A percentile compares a stretch with the other conserved stretches of the same genome.
These are phyloP conservation scores for Caenorhabditis drosophilae DNA, from an alignment of 2,888 invertebrate species.

Conservation along the genomic window DNA sequence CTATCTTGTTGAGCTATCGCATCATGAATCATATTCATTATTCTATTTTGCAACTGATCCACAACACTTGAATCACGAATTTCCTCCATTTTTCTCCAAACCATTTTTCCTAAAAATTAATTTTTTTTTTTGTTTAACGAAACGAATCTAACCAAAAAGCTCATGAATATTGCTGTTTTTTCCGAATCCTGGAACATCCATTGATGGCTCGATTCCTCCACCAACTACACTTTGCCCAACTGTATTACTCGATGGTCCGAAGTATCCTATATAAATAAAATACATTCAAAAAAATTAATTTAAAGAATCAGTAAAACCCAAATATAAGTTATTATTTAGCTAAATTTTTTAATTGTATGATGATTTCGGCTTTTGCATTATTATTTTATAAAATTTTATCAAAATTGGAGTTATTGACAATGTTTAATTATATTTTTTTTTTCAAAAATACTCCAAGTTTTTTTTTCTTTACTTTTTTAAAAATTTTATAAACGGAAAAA, in stretches of 20 bases:
- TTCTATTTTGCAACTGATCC: conserved; percentile 43
- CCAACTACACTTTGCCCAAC: conserved; percentile 29
- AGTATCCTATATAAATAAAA: conserved; percentile 27
- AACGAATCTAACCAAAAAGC: conserved; percentile 30
- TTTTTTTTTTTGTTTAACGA: not conserved
- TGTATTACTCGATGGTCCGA: conserved; percentile 33
- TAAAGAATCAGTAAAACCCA: too few species aligned
- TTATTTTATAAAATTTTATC: too few species aligned
- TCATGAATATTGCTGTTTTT: conserved; percentile 51
- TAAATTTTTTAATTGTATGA: not conserved
- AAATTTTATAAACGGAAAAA: too few species aligned
- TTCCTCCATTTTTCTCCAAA: conserved; percentile 50
- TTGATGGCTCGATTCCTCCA: conserved; percentile 11
- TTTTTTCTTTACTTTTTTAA: too few species aligned
- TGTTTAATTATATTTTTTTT: not conserved
- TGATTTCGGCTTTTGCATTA: not conserved
- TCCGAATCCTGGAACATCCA: conserved; percentile 51
- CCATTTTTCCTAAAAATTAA: conserved; percentile 39
- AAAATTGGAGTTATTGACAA: too few species aligned
- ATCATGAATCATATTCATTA: conserved; percentile 50
- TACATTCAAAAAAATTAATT: not conserved
- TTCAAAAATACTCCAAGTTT: not conserved
- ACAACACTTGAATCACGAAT: conserved; percentile 37
- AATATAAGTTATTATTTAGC: too few species aligned
- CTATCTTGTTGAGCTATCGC: conserved; percentile 22